Base-by-base conservation (phyloP, 1,140 invertebrate genomes). In the Brachionus rotundiformis region DNA sequence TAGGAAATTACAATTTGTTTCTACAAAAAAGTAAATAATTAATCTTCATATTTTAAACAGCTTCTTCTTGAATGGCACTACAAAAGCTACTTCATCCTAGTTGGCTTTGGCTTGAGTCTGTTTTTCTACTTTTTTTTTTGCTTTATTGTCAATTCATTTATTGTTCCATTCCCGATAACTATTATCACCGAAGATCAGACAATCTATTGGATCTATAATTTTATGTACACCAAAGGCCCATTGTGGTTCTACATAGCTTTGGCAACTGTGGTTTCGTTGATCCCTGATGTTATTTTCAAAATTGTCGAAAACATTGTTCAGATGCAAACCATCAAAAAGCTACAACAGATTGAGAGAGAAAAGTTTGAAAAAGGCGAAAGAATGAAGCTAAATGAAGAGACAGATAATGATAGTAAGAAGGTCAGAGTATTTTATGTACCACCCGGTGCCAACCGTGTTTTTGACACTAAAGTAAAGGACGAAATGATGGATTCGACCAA, bases 181-280 rank as follows among this genome's bases (percentile, higher is more conserved):
- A 25, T 23, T 25, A n/a, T 79, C 8, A 79, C 76, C 7, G 76
- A 79, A 25, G 49, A 39, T 13, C 76, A 79, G 25, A 79, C 47
- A 33, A 31, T 59, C 7, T 79, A 79, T 63, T 79, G 76, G 76
- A 63, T 79, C 27, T 79, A 59, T 63, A 59, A 59, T 41, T 39
- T 27, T 41, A 79, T 79, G 76, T 79, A 39, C 25, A 39, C 44
- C 29, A 54, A 29, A 16, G 76, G 25, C 6, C n/a, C 76, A 25
- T 33, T 63, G 25, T 79, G 76, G 76, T 79, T 79, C 16, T 39
- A 63, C 29, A 39, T 79, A 19, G 6, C n/a, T 0, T 63, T 79
- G 33, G 16, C 59, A 10, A 63, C 36, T 16, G 47, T 79, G 4
- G 19, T 41, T 2, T 33, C 44, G 5, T 27, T 79, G 3, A 63